Conservation (phyloP, 2,888 invertebrate genomes). For the Nemurella pictetii region DNA sequence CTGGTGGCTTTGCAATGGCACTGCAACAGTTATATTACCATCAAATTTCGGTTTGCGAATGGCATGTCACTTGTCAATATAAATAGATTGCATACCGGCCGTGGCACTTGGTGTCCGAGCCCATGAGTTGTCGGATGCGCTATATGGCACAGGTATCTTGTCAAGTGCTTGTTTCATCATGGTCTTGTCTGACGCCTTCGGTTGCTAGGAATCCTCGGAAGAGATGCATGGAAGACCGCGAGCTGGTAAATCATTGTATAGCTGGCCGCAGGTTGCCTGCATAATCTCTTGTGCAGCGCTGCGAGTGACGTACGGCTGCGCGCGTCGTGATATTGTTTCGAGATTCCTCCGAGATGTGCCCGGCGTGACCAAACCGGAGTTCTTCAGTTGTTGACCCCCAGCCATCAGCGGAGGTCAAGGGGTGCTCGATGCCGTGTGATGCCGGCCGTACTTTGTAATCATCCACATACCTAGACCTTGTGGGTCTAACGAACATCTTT, state of each 20-base stretch:
- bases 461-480: not conserved
- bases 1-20: too few relatives aligned
- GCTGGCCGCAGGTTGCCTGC: too few relatives aligned
- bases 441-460: not conserved
- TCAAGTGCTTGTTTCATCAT: not conserved
- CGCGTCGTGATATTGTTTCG: not conserved
- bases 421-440: slow-evolving; percentile 8
- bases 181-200: not conserved
- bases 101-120: too few relatives aligned
- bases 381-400: slow-evolving; percentile 34
- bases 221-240: not conserved
- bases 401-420: slow-evolving; percentile 22
- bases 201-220: not conserved
- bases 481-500: not conserved
- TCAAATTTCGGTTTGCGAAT: too few relatives aligned
- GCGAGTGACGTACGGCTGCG: not conserved
- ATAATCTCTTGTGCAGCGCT: not conserved
- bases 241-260: not conserved
- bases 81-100: too few relatives aligned
- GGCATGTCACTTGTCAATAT: too few relatives aligned
- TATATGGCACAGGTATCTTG: too few relatives aligned
- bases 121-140: too few relatives aligned
- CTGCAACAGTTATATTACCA: too few relatives aligned
- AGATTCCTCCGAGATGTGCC: not conserved
- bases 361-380: slow-evolving; percentile 31